These are phyloP conservation scores for Drepana arcuata DNA, from an alignment of 1,140 invertebrate species.

Conservation along the genomic window DNA sequence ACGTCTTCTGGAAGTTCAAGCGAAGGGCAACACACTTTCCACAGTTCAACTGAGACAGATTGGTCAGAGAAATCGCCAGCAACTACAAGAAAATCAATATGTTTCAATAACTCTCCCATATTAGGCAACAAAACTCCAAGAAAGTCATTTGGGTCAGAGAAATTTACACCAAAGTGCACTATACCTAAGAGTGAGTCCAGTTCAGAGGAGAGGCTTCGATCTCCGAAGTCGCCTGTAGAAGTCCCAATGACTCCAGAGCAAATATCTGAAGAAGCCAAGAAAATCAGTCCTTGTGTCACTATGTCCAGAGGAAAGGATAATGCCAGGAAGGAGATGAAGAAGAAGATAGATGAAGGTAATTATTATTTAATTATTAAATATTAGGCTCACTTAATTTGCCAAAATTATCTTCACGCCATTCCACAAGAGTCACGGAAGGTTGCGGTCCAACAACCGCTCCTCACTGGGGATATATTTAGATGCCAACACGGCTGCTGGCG, in stretches of 20 bases:
- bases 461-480: no score
- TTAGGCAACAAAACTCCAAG: conserved; percentile 10
- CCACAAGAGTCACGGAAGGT: no score
- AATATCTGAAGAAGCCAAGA: conserved; percentile 25
- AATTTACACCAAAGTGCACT: conserved; percentile 21
- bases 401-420: no score
- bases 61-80: no score
- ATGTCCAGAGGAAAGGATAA: conserved; percentile 49
- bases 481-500: no score
- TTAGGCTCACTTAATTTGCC: background rate
- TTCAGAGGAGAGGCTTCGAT: conserved; percentile 42
- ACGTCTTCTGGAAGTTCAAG: no score
- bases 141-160: conserved; percentile 13
- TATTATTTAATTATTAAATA: background rate
- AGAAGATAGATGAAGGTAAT: conserved; percentile 48
- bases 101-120: conserved; percentile 3
- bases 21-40: no score
- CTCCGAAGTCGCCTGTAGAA: conserved; percentile 27
- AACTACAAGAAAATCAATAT: conserved; percentile 5
- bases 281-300: conserved; percentile 47
- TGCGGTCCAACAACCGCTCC: no score
- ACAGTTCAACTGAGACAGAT: no score
- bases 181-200: conserved; percentile 48
- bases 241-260: conserved; percentile 32
- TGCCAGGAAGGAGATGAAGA: conserved; percentile 49